Percentiles rank a stretch among this genome's conserved stretches.
These are phyloP conservation scores for Adoxophyes honmai DNA, from an alignment of 1,140 invertebrate genomes.

Conservation along the genomic window DNA sequence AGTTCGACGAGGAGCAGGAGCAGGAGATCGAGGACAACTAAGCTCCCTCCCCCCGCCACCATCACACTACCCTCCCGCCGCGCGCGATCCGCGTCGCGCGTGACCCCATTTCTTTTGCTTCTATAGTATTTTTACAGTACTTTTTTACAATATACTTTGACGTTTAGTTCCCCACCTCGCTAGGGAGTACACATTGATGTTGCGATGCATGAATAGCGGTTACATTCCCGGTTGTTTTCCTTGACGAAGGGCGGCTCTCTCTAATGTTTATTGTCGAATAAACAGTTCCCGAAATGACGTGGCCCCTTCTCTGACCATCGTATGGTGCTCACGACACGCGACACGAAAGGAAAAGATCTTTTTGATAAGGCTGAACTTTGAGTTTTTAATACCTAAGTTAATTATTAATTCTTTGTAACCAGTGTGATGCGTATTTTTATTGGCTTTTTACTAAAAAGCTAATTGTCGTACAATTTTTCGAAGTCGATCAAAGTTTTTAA, in stretches of 20 bases:
- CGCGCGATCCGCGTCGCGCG: constrained; percentile 24
- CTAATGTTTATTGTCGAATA: constrained; percentile 58
- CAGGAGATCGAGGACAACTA: constrained; percentile 63
- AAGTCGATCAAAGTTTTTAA: constrained; percentile 69
- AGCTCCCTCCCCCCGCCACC: constrained; percentile 19
- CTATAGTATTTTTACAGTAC: constrained; percentile 47
- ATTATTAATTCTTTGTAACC: constrained; percentile 63
- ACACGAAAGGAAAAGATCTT: constrained; percentile 70
- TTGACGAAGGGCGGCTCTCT: constrained; percentile 65
- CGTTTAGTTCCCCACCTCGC: constrained; percentile 25
- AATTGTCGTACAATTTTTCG: constrained; percentile 65
- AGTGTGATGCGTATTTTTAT: constrained; percentile 55
- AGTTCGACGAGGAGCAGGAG: constrained; percentile 78
- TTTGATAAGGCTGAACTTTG: constrained; percentile 73
- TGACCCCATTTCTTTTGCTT: constrained; percentile 45
- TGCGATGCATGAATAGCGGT: constrained; percentile 33
- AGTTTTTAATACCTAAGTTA: constrained; percentile 70
- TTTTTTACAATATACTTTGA: constrained; percentile 37
- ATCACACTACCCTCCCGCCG: constrained; percentile 26
- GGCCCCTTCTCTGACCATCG: constrained; percentile 50
- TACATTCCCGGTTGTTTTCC: constrained; percentile 64
- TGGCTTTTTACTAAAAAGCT: constrained; percentile 56
- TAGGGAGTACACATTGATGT: constrained; percentile 40
- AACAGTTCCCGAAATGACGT: constrained; percentile 50
- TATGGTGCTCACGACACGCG: constrained; percentile 53